Evolutionary conservation across 1,140 invertebrate species (phyloP).

Genomic region (Euura saliciscinereae): DNA sequence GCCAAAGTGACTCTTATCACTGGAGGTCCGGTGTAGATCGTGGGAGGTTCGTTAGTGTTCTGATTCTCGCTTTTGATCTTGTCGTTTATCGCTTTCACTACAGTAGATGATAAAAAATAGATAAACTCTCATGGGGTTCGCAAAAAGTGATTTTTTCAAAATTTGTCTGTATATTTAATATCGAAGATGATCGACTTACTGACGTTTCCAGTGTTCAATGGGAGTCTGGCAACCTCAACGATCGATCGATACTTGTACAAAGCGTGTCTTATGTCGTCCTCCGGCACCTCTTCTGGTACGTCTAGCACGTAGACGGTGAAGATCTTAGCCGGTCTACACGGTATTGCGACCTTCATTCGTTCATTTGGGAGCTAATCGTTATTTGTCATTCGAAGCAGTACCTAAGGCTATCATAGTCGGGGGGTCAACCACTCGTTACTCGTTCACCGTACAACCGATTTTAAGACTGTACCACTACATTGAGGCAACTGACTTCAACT

Average conservation of each 20-base stretch:
- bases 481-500: too few species aligned
- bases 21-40: slow-evolving; percentile 59
- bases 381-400: neutral
- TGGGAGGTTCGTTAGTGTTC: slow-evolving; percentile 63
- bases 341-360: slow-evolving; percentile 72
- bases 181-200: slow-evolving; percentile 41
- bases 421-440: too few species aligned
- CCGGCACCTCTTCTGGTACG: slow-evolving; percentile 80
- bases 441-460: too few species aligned
- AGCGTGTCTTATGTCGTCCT: slow-evolving; percentile 81
- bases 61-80: slow-evolving; percentile 54
- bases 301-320: slow-evolving; percentile 81
- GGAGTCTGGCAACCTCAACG: slow-evolving; percentile 73
- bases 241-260: slow-evolving; percentile 80
- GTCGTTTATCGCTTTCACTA: slow-evolving; percentile 56
- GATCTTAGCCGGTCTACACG: slow-evolving; percentile 81
- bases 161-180: neutral
- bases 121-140: neutral
- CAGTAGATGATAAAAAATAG: neutral
- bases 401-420: too few species aligned
- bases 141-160: too few species aligned
- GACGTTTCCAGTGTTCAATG: slow-evolving; percentile 55
- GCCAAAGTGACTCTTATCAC: slow-evolving; percentile 78
- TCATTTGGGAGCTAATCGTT: slow-evolving; percentile 16
- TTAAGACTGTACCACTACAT: too few species aligned